A percentile compares a stretch with the other conserved stretches of the same genome.
phyloP scores from a whole-genome alignment of 2,888 invertebrate genomes.

The Clivina fossor region DNA sequence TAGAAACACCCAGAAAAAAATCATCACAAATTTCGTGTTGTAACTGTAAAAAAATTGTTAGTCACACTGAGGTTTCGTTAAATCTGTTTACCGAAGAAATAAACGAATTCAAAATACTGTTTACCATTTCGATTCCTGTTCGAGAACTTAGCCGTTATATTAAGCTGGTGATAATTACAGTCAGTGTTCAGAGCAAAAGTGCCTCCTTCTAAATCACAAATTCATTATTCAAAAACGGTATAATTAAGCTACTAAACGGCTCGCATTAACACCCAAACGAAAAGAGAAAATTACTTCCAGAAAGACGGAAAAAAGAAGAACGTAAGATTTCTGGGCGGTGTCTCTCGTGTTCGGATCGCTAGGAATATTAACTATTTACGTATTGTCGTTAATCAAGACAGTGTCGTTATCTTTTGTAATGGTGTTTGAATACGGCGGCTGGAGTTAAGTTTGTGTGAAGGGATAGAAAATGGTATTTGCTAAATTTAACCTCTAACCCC shows the following conservation, averaged over 20 bases:
- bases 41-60: not conserved
- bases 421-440: not conserved
- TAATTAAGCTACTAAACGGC: constrained; percentile 13
- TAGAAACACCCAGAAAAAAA: too few species aligned
- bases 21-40: not conserved
- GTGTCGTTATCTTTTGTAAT: constrained; percentile 8
- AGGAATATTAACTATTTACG: constrained; percentile 17
- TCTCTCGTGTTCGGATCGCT: not conserved
- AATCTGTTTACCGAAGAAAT: constrained; percentile 6
- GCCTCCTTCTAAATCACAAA: constrained; percentile 5
- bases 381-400: constrained; percentile 7
- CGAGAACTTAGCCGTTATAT: not conserved
- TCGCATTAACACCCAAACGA: constrained; percentile 4
- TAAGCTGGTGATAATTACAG: constrained; percentile 1
- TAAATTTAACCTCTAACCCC: constrained; percentile 23
- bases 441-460: not conserved
- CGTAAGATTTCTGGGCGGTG: not conserved
- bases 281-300: too few species aligned
- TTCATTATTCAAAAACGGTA: constrained; percentile 16
- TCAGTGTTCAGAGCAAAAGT: too few species aligned
- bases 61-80: not conserved
- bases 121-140: too few species aligned
- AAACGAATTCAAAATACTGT: constrained; percentile 1
- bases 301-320: not conserved
- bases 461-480: not conserved